Percentiles rank a stretch among this genome's conserved stretches.
These are phyloP conservation scores for Desmophyllum pertusum DNA, from an alignment of 92 coral and sea anemone genomes.

Conservation along the genomic window DNA sequence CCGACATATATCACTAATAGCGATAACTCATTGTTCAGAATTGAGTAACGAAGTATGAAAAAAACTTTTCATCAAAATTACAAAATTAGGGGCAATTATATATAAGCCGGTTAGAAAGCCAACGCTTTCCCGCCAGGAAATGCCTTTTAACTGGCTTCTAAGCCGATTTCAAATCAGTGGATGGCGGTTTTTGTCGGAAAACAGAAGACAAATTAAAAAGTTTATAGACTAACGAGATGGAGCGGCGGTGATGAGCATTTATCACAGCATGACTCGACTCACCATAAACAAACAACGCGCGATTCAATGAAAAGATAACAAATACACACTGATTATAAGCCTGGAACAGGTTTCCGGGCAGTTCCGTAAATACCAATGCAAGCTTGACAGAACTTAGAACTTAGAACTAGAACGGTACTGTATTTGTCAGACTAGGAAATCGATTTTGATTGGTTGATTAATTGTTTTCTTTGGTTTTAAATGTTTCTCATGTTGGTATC, in stretches of 20 bases:
- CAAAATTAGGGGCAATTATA: background rate
- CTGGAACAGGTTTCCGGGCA: no score
- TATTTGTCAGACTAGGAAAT: no score
- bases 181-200: no score
- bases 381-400: no score
- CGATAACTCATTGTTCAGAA: background rate
- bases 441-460: no score
- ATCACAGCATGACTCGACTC: background rate
- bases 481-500: no score
- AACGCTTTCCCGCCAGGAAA: background rate
- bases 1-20: background rate
- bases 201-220: background rate
- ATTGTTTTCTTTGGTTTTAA: no score
- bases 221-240: no score
- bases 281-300: conserved; percentile 7
- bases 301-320: no score
- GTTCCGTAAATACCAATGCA: no score
- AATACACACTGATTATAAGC: no score
- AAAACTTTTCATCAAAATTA: background rate
- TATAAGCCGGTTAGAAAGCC: background rate
- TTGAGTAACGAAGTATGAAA: background rate
- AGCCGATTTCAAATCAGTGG: background rate
- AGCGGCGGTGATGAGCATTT: conserved; percentile 17
- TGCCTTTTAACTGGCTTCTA: background rate
- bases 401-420: no score